Percentiles rank a stretch among this genome's conserved stretches.
phyloP scores from a whole-genome alignment of 2,113 vertebrate species.

The Clinocottus analis region DNA sequence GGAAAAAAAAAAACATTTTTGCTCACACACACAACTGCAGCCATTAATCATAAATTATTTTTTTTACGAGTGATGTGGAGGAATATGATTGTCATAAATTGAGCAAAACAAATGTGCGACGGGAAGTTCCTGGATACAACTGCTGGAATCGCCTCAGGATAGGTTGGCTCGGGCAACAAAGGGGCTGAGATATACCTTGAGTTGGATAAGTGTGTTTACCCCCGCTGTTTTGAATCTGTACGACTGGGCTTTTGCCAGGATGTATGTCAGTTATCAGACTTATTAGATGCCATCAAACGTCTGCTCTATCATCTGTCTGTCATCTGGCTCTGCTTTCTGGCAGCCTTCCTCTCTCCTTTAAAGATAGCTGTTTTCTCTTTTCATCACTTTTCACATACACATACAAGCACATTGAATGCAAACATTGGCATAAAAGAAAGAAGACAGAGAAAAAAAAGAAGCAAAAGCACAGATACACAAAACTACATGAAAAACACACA shows the following conservation, averaged over 20 bases:
- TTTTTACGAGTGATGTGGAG: conserved; percentile 61
- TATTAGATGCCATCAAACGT: conserved; percentile 70
- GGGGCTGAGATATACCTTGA: conserved; percentile 40
- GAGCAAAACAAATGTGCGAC: conserved; percentile 59
- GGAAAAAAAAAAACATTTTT: conserved; percentile 33
- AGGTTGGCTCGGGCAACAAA: conserved; percentile 58
- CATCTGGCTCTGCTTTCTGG: conserved; percentile 53
- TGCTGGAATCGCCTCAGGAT: conserved; percentile 59
- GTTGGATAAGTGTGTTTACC: conserved; percentile 49
- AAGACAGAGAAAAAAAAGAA: conserved; percentile 23
- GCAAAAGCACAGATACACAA: not conserved
- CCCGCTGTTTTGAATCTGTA: conserved; percentile 62
- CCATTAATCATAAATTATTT: conserved; percentile 67
- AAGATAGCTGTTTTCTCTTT: conserved; percentile 46
- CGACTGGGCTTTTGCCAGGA: conserved; percentile 57
- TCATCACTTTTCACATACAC: conserved; percentile 31
- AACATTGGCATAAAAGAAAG: not conserved
- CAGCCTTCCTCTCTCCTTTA: conserved; percentile 9
- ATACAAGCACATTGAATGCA: conserved; percentile 34
- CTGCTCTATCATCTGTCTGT: conserved; percentile 55
- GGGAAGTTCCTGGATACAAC: conserved; percentile 49
- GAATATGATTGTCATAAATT: conserved; percentile 69
- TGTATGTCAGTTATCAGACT: conserved; percentile 67
- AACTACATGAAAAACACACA: conserved; percentile 18
- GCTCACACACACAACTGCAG: conserved; percentile 53